Percentiles rank a stretch among this genome's conserved stretches.
phyloP scores from a whole-genome alignment of 2,113 vertebrate species.

The Camelus bactrianus region DNA sequence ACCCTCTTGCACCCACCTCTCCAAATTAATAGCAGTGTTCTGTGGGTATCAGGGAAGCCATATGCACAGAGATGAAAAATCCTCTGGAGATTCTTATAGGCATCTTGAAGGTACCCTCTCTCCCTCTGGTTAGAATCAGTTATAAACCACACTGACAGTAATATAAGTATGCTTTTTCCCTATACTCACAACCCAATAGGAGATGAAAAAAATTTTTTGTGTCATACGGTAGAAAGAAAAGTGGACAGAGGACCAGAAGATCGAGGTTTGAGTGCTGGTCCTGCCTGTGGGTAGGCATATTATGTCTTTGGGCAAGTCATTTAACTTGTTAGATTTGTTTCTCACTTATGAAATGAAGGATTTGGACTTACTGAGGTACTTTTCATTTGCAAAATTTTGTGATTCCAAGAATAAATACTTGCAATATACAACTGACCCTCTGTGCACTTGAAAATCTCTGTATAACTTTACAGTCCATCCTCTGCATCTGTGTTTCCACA shows the following conservation, averaged over 20 bases:
- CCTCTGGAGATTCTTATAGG: background rate
- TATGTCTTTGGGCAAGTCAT: background rate
- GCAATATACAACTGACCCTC: background rate
- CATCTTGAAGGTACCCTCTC: background rate
- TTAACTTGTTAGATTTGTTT: background rate
- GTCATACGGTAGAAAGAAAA: background rate
- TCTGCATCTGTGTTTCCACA: background rate
- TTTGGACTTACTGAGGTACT: background rate
- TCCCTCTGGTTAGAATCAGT: background rate
- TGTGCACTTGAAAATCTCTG: background rate
- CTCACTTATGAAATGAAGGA: background rate
- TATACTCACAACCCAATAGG: background rate
- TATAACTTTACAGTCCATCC: background rate
- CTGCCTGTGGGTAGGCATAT: fast-evolving
- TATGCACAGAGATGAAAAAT: background rate
- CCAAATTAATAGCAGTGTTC: background rate
- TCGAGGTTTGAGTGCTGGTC: background rate
- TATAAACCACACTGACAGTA: background rate
- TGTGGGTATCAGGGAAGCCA: background rate
- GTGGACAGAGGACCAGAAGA: background rate
- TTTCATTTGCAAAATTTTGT: background rate
- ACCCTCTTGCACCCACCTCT: background rate
- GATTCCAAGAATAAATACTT: background rate
- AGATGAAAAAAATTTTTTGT: background rate
- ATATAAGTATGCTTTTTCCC: background rate